Evolutionary conservation across 92 coral and sea anemone species (phyloP), one percentile per base, ranked within the genome.

Genomic region (Meandrina meandrites): DNA sequence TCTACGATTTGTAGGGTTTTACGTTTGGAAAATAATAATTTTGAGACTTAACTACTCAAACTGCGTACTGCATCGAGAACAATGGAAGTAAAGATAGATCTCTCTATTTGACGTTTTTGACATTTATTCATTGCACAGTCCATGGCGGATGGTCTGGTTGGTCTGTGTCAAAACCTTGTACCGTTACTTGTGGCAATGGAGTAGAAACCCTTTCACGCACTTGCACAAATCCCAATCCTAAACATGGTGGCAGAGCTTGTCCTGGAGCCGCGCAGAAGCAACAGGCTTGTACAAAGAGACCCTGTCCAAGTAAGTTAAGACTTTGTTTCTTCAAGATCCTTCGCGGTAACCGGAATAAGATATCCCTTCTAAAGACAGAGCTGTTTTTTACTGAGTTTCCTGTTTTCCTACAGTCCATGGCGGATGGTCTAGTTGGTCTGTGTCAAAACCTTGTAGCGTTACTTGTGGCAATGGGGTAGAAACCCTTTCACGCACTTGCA

Each of bases 221-320:
- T 81, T 81, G 84, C n/a, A 64, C 84, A 37, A 66, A 81, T 42
- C 84, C 84, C 40, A 40, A 57, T 24, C 84, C 84, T n/a, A 62
- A 64, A 81, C 54, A 81, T 42, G 75, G 84, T 27, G 84, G 84
- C 14, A 37, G 13, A 27, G 5, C 14, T 81, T 81, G 84, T 12
- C 27, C 48, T 22, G 84, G 84, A 36, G 37, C 4, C 1, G 32
- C 28, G 12, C 54, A 6, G 36, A 81, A 40, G 18, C 13, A n/a
- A 27, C 36, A 81, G n/a, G 57, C n/a, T 14, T 81, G 84, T 14
- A n/a, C 40, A 28, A 62, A 42, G 75, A 27, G 28, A 7, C 84
- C 75, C 42, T 81, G 84, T 28, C 84, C 84, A 56, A 66, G 84
- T 60, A 18, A 80, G 83, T 57, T 21, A 40, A 42, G 42, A 75